Base-by-base conservation (phyloP, 1,140 invertebrate genomes). In the Drosophila parabipectinata region DNA sequence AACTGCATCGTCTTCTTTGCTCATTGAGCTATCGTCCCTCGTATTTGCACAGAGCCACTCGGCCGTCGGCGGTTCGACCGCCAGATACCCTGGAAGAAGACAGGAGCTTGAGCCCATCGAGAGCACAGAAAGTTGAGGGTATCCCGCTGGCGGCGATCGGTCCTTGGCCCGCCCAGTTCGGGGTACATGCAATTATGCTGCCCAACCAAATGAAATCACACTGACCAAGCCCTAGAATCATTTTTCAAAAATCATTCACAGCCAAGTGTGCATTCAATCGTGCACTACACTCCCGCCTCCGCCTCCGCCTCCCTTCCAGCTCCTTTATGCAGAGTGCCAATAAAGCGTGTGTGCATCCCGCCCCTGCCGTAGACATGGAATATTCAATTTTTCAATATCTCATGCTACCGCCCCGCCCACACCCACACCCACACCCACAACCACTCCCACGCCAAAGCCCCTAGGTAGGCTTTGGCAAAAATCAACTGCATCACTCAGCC, bases 311-410 rank as follows among this genome's bases (percentile, higher is more conserved):
- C 10, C 37, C 34, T 30, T 10, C 44, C 44, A 5, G 18, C 9
- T 10, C 24, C 28, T 56, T 67, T 52, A 63, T 57, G 64, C 57
- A 64, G 58, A 72, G 75, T 77, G 79, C 75, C 81, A 81, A 87
- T 88, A 82, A 88, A 69, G 59, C 64, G 55, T 67, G 73, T 80
- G 73, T 59, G 66, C 51, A 47, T 41, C 45, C 67, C 73, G 55
- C 61, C 54, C 61, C 50, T 41, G 37, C 61, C 64, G 71, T 75
- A 64, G 71, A 76, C 83, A 79, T 88, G 83, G 79, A 87, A 87
- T 87, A 87, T 87, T 87, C 83, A 88, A 87, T 88, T 87, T 87
- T 88, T 82, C 82, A 87, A 87, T 87, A 87, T 87, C 82, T 87
- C 83, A 68, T 79, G 81, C 79, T 60, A 64, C 63, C 74, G 45